Evolutionary conservation across 2,888 invertebrate genomes (phyloP), one percentile per base, ranked within the genome.

Genomic region (Leucoma salicis): DNA sequence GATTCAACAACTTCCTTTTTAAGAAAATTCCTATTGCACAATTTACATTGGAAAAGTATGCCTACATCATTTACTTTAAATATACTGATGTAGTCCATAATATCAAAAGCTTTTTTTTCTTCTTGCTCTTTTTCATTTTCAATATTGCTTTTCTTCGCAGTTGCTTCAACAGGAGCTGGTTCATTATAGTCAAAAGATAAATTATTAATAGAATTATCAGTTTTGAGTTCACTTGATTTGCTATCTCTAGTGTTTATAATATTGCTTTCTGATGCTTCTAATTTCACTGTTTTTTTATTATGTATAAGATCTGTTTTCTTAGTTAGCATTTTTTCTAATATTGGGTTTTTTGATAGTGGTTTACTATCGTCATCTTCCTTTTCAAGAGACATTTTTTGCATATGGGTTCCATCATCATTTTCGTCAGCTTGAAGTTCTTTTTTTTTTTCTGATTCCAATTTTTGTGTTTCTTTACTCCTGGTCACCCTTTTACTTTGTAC

Each of bases 21-120:
- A 3, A 89, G 59, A 49, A 90, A 88, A 48, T 90, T 87, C 52
- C 86, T 78, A 46, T 84, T 85, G 47, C 90, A 90, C 13, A 88
- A 56, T 55, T 81, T 82, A 63, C 90, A 90, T 50, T 88, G 86
- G 58, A 79, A 90, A 12, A 90, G 57, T n/a, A 77, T 64, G 35
- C 90, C 90, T 1, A 89, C 86, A 29, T 82, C 83, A 62, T 82
- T 84, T 0, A 89, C 89, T 70, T 86, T 90, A 6, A 90, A 84
- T 57, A 70, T 84, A 46, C 78, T 79, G 1, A 89, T 71, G 56
- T 88, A 74, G 41, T 89, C 82, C 86, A 87, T 86, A 21, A 89
- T 89, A 53, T 87, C 67, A 52, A 88, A 87, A 16, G 68, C 65
- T 47, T 67, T 66, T 31, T 48, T 44, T n/a, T 46, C 29, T 39